Base-by-base conservation (phyloP, 2,888 invertebrate species). In the Muscina levida region DNA sequence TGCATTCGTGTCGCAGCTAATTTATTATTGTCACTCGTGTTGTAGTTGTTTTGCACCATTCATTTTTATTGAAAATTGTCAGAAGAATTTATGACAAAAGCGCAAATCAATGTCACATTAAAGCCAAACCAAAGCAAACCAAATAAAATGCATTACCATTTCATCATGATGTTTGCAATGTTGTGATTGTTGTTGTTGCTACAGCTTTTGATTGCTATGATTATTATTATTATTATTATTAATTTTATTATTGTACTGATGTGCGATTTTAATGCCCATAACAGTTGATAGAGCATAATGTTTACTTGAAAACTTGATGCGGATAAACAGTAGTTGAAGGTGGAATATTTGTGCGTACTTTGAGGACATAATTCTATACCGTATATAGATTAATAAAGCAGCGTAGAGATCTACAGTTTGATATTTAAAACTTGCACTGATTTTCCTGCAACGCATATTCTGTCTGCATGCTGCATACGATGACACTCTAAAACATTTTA, bases 201-300 rank as follows among this genome's bases (percentile, higher is more conserved):
- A 11, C 11, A 22, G 24, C 53, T 13, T 53, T 76, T 79, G 76
- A 68, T 72, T 72, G 67, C 56, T 72, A 39, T 51, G 66, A 65
- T 79, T 76, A 76, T 72, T 68, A 75, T 57, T 31, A 59, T 57
- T 31, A 59, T 71, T 51, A 68, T 85, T 85, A 87, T 86, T 86
- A 85, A 87, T 87, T 86, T 85, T 85, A 84, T 84, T 85, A 85
- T 87, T 87, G 86, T 84, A 87, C 85, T 87, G 87, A 85, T 85
- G 85, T 86, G 85, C 72, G 37, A 53, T 85, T 84, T 85, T 85
- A 85, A 86, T 88, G 83, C 84, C 83, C 84, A 84, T 85, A 85
- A 87, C 84, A 85, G 84, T 82, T 82, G 85, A 84, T 83, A 83
- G 82, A 72, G 82, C 83, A 80, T 84, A 24, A 53, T 53, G 24